phyloP scores from a whole-genome alignment of 2,888 invertebrate genomes.

The Lasius fuliginosus region DNA sequence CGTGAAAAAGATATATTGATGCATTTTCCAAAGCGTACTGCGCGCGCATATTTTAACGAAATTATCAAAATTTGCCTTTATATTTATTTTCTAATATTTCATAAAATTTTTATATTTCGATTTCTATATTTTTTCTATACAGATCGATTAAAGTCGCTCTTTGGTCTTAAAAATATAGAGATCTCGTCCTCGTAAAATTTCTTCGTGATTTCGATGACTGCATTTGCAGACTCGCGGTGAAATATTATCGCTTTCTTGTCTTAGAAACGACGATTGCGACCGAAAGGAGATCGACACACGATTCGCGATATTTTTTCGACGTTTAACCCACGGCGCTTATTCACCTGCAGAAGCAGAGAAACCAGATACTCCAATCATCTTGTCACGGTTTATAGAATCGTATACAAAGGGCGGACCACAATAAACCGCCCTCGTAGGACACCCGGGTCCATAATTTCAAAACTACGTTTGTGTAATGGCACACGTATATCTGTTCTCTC shows the following conservation, averaged over 20 bases:
- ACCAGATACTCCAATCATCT: slow-evolving; percentile 84
- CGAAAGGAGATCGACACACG: slow-evolving; percentile 69
- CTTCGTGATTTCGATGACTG: background rate
- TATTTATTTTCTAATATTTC: background rate
- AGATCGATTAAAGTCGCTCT: background rate
- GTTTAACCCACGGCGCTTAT: slow-evolving; percentile 78
- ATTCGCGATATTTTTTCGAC: slow-evolving; percentile 73
- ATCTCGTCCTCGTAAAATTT: background rate
- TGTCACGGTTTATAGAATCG: slow-evolving; percentile 83
- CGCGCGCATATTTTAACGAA: background rate
- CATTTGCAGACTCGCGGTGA: background rate
- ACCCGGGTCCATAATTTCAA: slow-evolving; percentile 71
- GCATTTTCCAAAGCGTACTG: background rate
- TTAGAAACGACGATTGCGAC: slow-evolving; percentile 24
- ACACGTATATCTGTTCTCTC: background rate
- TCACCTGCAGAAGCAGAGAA: slow-evolving; percentile 81
- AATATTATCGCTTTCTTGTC: slow-evolving; percentile 20
- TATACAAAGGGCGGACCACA: slow-evolving; percentile 83
- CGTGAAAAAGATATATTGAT: no score
- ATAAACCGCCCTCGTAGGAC: slow-evolving; percentile 84
- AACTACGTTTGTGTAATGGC: background rate
- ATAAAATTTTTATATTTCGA: background rate
- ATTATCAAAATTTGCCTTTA: background rate
- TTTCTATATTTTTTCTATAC: background rate
- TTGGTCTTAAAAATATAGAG: background rate